phyloP scores from a whole-genome alignment of 2,888 invertebrate genomes.

The Drosophila infuscata region DNA sequence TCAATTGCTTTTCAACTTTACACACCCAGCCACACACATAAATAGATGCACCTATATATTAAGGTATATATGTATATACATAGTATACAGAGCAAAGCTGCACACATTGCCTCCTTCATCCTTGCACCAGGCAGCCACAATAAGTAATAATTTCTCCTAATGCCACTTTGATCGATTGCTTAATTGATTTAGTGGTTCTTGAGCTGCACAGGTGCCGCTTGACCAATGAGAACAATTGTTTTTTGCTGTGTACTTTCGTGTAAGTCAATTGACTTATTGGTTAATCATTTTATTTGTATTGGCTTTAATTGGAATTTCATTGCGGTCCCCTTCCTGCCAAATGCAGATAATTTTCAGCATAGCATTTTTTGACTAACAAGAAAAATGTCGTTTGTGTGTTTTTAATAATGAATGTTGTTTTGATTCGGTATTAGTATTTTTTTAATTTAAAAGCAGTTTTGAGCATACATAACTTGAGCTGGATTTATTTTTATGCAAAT shows the following conservation, averaged over 20 bases:
- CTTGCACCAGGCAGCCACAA: neutral
- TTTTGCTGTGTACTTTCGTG: neutral
- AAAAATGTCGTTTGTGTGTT: neutral
- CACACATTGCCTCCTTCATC: constrained; percentile 12
- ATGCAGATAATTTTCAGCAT: neutral
- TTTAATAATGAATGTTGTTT: constrained; percentile 3
- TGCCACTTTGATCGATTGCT: constrained; percentile 38
- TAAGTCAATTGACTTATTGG: neutral
- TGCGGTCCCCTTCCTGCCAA: neutral
- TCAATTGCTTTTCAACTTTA: constrained; percentile 36
- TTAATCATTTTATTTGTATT: constrained; percentile 1
- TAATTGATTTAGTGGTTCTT: constrained; percentile 4
- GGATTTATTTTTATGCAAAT: constrained; percentile 49
- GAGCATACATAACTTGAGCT: constrained; percentile 5
- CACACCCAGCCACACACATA: neutral
- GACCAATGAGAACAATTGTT: constrained; percentile 14
- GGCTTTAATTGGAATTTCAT: constrained; percentile 1
- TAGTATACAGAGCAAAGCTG: neutral
- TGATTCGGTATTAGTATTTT: neutral
- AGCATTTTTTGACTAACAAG: neutral
- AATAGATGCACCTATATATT: neutral
- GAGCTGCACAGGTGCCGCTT: neutral
- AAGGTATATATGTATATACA: too few species aligned
- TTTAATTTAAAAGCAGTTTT: neutral
- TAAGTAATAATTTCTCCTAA: constrained; percentile 21